Evolutionary conservation across 2,113 vertebrate genomes (phyloP).

Genomic region (Hypanus sabinus): DNA sequence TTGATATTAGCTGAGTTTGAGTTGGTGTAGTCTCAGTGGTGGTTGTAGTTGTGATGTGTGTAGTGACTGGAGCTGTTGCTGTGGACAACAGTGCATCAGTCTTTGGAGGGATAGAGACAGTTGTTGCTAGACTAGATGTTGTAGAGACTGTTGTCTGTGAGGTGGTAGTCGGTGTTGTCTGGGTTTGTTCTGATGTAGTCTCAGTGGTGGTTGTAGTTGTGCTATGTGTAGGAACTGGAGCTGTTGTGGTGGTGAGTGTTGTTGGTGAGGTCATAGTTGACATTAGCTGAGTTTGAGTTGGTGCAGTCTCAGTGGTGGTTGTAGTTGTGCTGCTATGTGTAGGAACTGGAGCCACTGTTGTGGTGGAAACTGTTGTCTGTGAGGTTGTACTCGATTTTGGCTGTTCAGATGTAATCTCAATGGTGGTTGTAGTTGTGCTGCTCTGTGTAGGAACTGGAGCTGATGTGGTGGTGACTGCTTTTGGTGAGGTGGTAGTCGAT

Average conservation of each 20-base stretch:
- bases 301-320: not conserved
- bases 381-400: not conserved
- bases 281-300: constrained; percentile 40
- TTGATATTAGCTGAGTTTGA: too few species aligned
- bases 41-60: too few species aligned
- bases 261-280: constrained; percentile 37
- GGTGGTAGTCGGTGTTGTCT: constrained; percentile 43
- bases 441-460: constrained; percentile 43
- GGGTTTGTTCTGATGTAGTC: too few species aligned
- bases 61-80: too few species aligned
- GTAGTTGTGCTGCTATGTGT: constrained; percentile 45
- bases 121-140: not conserved
- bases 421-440: constrained; percentile 43
- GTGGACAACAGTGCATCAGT: not conserved
- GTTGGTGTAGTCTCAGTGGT: too few species aligned
- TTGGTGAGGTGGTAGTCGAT: too few species aligned
- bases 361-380: not conserved
- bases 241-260: constrained; percentile 48
- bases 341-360: not conserved
- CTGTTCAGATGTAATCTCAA: constrained; percentile 9
- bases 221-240: too few species aligned
- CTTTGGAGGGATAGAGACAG: not conserved
- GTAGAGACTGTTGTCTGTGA: constrained; percentile 21
- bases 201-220: too few species aligned
- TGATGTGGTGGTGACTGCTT: too few species aligned